phyloP scores from a whole-genome alignment of 1,140 invertebrate genomes.

The Drosophila simulans region DNA sequence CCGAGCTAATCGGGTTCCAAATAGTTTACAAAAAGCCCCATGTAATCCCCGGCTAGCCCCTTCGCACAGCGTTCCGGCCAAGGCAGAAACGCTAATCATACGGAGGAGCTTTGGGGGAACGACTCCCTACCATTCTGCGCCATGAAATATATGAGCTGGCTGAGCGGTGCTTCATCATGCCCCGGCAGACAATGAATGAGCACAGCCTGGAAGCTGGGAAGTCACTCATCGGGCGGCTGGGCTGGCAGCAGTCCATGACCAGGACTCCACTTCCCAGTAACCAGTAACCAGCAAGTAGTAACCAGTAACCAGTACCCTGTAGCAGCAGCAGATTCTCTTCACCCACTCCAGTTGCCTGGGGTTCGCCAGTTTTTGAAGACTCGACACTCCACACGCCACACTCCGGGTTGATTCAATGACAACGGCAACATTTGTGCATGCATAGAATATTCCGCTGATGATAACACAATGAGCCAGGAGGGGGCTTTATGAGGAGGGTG shows the following conservation, averaged over 20 bases:
- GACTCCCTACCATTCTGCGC: not conserved
- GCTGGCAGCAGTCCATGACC: slow-evolving; percentile 36
- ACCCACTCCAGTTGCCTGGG: slow-evolving; percentile 5
- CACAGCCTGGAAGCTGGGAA: slow-evolving; percentile 41
- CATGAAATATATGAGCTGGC: slow-evolving; percentile 47
- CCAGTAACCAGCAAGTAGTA: slow-evolving; percentile 15
- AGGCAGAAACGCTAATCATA: slow-evolving; percentile 52
- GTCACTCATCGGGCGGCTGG: slow-evolving; percentile 39
- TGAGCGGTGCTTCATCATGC: slow-evolving; percentile 52
- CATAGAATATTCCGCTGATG: slow-evolving; percentile 81
- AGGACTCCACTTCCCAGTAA: slow-evolving; percentile 1
- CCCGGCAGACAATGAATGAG: slow-evolving; percentile 48
- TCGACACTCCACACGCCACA: slow-evolving; percentile 12
- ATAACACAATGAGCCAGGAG: slow-evolving; percentile 70
- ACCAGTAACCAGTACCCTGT: not conserved
- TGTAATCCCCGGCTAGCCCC: slow-evolving; percentile 34
- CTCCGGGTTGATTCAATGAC: slow-evolving; percentile 75
- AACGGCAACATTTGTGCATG: slow-evolving; percentile 82
- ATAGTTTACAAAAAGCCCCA: slow-evolving; percentile 36
- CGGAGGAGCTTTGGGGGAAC: slow-evolving; percentile 11
- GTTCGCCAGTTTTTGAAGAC: slow-evolving; percentile 37
- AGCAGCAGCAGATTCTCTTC: slow-evolving; percentile 4
- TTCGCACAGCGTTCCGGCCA: slow-evolving; percentile 26
- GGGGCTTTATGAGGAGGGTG: slow-evolving; percentile 2
- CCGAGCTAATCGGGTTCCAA: slow-evolving; percentile 31